Evolutionary conservation across 2,888 invertebrate genomes (phyloP).

Genomic region (Lamellibrachia satsuma): DNA sequence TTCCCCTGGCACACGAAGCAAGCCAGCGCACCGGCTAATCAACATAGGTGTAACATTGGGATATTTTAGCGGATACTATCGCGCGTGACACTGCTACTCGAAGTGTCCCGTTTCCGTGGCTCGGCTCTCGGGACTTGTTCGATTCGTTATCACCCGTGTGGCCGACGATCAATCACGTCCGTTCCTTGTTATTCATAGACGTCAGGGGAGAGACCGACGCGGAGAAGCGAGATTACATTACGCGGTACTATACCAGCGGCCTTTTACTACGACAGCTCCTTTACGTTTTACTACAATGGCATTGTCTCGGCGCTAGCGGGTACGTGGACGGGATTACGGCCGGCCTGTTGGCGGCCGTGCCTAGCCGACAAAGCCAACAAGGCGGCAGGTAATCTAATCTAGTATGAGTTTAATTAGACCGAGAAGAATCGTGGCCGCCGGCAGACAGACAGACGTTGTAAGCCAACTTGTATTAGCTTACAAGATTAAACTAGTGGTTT

Average conservation of each 20-base stretch:
- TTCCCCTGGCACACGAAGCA: not conserved
- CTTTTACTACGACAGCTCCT: not conserved
- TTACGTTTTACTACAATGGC: not conserved
- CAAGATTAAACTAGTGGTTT: not conserved
- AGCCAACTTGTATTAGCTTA: not conserved
- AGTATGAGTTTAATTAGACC: not conserved
- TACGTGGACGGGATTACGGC: not conserved
- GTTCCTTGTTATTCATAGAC: not conserved
- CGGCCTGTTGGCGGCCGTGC: not conserved
- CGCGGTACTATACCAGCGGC: not conserved
- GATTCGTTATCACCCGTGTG: slow-evolving; percentile 3
- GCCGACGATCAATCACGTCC: not conserved
- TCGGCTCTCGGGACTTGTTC: not conserved
- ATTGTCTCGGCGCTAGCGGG: not conserved
- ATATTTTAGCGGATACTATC: not conserved
- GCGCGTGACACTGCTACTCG: not conserved
- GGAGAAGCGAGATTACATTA: not conserved
- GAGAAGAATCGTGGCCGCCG: not conserved
- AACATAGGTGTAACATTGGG: not conserved
- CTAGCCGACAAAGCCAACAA: not conserved
- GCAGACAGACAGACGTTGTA: not conserved
- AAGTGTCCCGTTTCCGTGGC: not conserved
- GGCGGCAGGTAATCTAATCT: not conserved
- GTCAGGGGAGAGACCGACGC: not conserved
- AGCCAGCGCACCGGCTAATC: not conserved